These are phyloP conservation scores for Leptosomus discolor DNA, from an alignment of 2,113 vertebrate genomes.

Conservation along the genomic window DNA sequence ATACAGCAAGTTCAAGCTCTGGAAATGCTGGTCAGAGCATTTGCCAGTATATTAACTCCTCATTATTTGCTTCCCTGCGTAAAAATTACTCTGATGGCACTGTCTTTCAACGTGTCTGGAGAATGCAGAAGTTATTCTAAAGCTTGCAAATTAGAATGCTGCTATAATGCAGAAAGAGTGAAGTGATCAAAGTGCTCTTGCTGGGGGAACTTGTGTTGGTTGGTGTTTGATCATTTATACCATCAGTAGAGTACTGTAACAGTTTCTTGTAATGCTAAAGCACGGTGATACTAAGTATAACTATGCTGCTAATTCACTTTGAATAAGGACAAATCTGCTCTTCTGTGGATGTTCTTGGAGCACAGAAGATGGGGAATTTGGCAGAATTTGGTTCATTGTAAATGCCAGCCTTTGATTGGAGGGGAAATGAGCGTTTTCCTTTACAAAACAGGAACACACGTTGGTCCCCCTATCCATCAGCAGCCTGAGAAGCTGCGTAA, in stretches of 20 bases:
- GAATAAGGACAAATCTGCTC: not conserved
- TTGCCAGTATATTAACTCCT: not conserved
- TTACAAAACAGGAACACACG: not conserved
- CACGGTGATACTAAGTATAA: not conserved
- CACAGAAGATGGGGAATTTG: not conserved
- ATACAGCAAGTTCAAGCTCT: not conserved
- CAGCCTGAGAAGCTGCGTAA: not conserved
- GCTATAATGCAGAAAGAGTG: not conserved
- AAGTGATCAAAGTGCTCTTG: not conserved
- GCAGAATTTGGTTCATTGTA: conserved; percentile 26
- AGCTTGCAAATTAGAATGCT: not conserved
- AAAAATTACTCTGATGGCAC: not conserved
- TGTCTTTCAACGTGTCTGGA: not conserved
- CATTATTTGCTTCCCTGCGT: not conserved
- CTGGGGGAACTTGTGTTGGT: not conserved
- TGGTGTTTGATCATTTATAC: not conserved
- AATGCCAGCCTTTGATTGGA: conserved; percentile 12
- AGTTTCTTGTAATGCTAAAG: not conserved
- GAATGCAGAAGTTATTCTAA: not conserved
- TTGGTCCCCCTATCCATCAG: not conserved
- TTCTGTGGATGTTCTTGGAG: not conserved
- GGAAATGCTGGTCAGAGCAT: not conserved
- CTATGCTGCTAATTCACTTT: not conserved
- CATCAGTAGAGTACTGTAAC: not conserved
- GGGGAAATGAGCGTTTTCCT: conserved; percentile 41